A percentile compares a stretch with the other conserved stretches of the same genome.
Conservation (phyloP, 2,113 vertebrate species). For the Burhinus oedicnemus region DNA sequence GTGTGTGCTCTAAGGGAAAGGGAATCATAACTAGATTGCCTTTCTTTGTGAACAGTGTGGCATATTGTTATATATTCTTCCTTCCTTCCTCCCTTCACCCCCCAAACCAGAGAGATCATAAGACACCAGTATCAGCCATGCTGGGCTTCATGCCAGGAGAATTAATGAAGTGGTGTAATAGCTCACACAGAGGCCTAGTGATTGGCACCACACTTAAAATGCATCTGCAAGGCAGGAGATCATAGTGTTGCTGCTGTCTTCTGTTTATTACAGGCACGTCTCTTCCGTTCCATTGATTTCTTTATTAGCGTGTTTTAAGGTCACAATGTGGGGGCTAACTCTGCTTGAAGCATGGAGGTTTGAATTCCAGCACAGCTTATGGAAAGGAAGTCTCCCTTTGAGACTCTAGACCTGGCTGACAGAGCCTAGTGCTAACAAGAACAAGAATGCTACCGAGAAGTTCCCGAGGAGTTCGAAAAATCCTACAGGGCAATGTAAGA, state of each 20-base stretch:
- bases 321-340: background rate
- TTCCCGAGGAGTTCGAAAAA: background rate
- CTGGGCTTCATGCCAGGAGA: conserved; percentile 68
- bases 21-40: background rate
- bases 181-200: conserved; percentile 61
- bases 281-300: conserved; percentile 68
- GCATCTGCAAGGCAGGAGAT: conserved; percentile 69
- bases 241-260: conserved; percentile 44
- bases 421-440: background rate
- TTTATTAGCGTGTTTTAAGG: conserved; percentile 55
- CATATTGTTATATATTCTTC: background rate
- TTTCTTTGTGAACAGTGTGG: background rate
- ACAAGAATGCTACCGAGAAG: background rate
- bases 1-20: background rate
- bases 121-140: conserved; percentile 40
- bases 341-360: conserved; percentile 21
- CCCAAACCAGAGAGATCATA: conserved; percentile 51
- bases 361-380: conserved; percentile 49
- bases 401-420: conserved; percentile 5
- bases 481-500: background rate
- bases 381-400: background rate
- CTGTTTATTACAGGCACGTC: conserved; percentile 70
- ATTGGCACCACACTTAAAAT: conserved; percentile 61
- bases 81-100: background rate
- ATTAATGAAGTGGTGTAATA: conserved; percentile 75